Percentiles rank a stretch among this genome's conserved stretches.
Conservation (phyloP, 2,113 vertebrate species). For the Tetrax tetrax region DNA sequence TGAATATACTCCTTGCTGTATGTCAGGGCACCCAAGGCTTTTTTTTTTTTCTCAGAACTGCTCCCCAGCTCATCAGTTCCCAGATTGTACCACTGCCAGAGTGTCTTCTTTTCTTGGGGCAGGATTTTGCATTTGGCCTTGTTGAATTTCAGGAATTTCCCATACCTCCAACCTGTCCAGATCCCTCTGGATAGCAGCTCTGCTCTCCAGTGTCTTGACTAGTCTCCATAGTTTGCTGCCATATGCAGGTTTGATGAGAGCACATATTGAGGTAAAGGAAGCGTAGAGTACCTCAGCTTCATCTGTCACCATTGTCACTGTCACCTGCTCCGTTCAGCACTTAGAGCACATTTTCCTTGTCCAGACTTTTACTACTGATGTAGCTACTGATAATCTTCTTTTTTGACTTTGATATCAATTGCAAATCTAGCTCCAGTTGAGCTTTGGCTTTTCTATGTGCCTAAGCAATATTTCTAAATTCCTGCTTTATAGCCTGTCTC, state of each 20-base stretch:
- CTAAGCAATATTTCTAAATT: background rate
- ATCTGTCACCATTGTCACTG: background rate
- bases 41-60: background rate
- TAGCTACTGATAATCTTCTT: background rate
- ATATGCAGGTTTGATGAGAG: background rate
- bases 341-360: background rate
- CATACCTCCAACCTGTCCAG: too few species aligned
- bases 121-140: background rate
- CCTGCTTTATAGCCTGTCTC: background rate
- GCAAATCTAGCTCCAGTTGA: background rate
- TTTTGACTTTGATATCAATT: background rate
- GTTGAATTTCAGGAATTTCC: too few species aligned
- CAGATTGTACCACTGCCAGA: background rate
- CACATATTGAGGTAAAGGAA: background rate
- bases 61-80: background rate
- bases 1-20: background rate
- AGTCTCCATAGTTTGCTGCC: background rate
- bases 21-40: too few species aligned
- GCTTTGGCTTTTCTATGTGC: background rate
- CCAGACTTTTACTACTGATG: background rate
- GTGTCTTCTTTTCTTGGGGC: background rate
- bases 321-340: background rate
- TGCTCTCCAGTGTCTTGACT: background rate
- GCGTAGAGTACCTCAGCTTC: background rate
- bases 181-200: background rate